Percentiles rank a stretch among this genome's conserved stretches.
Evolutionary conservation across 2,888 invertebrate genomes (phyloP).

Genomic region (Archips xylosteana): DNA sequence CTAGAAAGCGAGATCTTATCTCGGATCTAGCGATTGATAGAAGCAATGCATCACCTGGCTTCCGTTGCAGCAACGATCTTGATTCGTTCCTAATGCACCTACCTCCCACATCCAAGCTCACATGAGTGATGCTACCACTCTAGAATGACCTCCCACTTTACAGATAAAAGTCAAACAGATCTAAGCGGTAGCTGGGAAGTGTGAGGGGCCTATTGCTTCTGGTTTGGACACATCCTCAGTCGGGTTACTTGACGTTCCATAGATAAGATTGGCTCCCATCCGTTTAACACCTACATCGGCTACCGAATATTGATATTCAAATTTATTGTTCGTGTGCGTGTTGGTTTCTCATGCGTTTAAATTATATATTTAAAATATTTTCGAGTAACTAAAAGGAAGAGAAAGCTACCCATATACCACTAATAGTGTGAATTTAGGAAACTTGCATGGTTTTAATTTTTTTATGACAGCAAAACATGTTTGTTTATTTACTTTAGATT

Average conservation of each 20-base stretch:
- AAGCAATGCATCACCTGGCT: conserved; percentile 82
- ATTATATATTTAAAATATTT: conserved; percentile 5
- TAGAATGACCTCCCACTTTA: conserved; percentile 56
- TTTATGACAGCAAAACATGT: background rate
- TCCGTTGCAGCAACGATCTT: conserved; percentile 81
- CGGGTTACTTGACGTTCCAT: conserved; percentile 64
- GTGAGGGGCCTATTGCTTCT: conserved; percentile 53
- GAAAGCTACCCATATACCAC: background rate
- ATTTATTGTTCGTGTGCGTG: conserved; percentile 48
- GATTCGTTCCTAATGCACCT: conserved; percentile 74
- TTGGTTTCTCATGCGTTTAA: conserved; percentile 13
- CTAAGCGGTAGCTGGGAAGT: conserved; percentile 45
- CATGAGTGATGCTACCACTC: conserved; percentile 66
- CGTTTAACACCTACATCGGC: conserved; percentile 74
- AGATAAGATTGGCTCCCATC: conserved; percentile 71
- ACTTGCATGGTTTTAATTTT: background rate
- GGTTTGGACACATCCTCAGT: conserved; percentile 59
- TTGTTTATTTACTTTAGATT: background rate
- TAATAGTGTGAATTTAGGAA: background rate
- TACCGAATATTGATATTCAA: conserved; percentile 63
- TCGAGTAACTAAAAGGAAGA: conserved; percentile 6
- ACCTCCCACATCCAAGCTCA: conserved; percentile 75
- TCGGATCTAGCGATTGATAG: conserved; percentile 72
- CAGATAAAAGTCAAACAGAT: conserved; percentile 48
- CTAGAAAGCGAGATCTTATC: conserved; percentile 78